A percentile compares a stretch with the other conserved stretches of the same genome.
phyloP scores from a whole-genome alignment of 2,888 invertebrate species.

The Spialia ferax region DNA sequence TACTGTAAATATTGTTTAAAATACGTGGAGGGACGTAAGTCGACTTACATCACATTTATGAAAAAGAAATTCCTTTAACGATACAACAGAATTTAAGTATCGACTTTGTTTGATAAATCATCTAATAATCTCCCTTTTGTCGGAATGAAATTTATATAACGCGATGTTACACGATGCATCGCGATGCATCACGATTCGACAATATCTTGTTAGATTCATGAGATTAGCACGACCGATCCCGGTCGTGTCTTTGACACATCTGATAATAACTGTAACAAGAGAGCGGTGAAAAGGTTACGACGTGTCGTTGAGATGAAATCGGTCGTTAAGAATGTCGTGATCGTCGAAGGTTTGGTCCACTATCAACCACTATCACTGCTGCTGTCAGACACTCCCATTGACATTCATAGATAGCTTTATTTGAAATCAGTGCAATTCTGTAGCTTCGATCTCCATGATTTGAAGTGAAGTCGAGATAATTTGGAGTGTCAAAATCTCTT shows the following conservation, averaged over 20 bases:
- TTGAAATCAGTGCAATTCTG: no score
- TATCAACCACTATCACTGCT: neutral
- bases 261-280: no score
- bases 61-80: neutral
- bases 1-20: no score
- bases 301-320: constrained; percentile 2
- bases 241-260: neutral
- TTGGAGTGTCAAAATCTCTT: no score
- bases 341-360: neutral
- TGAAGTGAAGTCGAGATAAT: no score
- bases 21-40: no score
- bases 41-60: no score
- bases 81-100: neutral
- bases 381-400: neutral
- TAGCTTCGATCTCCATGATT: no score
- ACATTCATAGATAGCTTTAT: neutral
- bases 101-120: neutral
- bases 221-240: neutral
- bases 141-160: neutral
- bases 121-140: no score
- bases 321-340: neutral
- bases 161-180: neutral
- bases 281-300: neutral
- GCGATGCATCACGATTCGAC: neutral
- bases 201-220: neutral